Percentiles rank a stretch among this genome's conserved stretches.
Conservation (phyloP, 2,113 vertebrate species). For the Camelus dromedarius region DNA sequence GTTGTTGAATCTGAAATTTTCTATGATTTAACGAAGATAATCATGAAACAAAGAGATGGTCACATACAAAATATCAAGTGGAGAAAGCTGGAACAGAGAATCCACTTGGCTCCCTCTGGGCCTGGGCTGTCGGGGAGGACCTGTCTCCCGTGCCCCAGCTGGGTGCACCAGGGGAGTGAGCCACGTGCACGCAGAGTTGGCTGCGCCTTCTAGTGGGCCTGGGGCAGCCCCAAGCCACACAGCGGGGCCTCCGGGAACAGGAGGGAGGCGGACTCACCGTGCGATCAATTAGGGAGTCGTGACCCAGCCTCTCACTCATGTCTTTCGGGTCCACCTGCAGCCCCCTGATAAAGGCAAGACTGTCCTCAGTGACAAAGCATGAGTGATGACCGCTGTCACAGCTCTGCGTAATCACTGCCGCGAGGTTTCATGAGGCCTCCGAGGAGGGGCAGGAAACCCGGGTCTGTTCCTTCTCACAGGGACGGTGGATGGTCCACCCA, state of each 20-base stretch:
- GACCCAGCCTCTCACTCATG: neutral
- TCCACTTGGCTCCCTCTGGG: neutral
- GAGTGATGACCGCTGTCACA: fast-evolving
- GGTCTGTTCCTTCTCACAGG: neutral
- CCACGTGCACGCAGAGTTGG: fast-evolving
- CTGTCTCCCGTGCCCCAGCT: neutral
- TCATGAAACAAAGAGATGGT: neutral
- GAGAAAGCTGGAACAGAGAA: neutral
- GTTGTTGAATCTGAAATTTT: neutral
- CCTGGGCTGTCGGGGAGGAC: neutral
- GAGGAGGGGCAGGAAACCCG: fast-evolving
- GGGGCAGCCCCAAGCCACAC: neutral
- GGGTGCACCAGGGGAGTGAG: fast-evolving
- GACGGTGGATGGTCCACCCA: fast-evolving
- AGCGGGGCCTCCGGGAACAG: neutral
- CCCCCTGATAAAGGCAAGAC: neutral
- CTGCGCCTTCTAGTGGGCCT: neutral
- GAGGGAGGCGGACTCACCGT: fast-evolving
- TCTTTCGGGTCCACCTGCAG: neutral
- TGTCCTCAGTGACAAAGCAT: neutral
- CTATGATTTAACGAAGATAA: neutral
- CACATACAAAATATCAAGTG: fast-evolving
- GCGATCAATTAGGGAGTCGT: fast-evolving
- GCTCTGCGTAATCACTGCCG: neutral
- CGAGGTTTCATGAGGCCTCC: neutral